These are phyloP conservation scores for Sapajus apella DNA, from an alignment of 2,113 vertebrate genomes.

Conservation along the genomic window DNA sequence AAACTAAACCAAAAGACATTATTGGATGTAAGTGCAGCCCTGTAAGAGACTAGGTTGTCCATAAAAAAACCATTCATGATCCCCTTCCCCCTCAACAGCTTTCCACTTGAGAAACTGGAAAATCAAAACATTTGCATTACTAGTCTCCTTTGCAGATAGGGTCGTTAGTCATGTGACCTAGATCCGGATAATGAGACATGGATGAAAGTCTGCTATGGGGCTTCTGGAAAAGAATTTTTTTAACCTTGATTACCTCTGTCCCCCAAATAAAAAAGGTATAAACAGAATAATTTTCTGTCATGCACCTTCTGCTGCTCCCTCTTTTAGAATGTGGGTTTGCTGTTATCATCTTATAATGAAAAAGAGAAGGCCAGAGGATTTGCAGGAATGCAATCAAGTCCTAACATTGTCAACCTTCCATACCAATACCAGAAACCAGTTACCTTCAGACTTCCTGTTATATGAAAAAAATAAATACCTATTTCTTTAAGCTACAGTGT, in stretches of 20 bases:
- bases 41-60: not conserved
- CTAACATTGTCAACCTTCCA: not conserved
- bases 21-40: not conserved
- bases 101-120: not conserved
- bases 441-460: not conserved
- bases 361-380: not conserved
- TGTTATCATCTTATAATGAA: not conserved
- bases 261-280: not conserved
- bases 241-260: not conserved
- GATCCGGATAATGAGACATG: not conserved
- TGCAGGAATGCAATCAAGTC: not conserved
- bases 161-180: not conserved
- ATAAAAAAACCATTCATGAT: not conserved
- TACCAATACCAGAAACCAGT: not conserved
- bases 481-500: not conserved
- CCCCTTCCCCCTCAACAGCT: not conserved
- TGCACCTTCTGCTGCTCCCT: not conserved
- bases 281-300: not conserved
- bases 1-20: slow-evolving; percentile 48
- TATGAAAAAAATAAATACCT: not conserved
- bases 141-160: not conserved
- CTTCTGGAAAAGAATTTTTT: not conserved
- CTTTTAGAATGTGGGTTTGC: not conserved
- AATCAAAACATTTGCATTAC: not conserved
- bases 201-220: not conserved